phyloP scores from a whole-genome alignment of 1,140 invertebrate species.

The Nasonia giraulti region DNA sequence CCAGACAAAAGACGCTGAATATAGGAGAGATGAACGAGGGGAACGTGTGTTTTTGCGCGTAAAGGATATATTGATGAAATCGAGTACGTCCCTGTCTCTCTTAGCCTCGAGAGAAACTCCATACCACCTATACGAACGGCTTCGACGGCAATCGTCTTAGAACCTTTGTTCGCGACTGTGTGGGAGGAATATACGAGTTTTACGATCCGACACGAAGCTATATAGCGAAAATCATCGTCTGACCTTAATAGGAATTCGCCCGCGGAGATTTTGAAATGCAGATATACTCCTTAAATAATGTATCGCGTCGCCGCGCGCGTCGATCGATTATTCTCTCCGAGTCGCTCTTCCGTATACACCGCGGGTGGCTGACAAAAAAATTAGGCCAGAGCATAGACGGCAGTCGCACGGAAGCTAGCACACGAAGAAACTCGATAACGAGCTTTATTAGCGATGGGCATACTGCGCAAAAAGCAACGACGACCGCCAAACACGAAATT shows the following conservation, averaged over 20 bases:
- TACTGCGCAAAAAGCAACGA: not conserved
- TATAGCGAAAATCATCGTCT: not conserved
- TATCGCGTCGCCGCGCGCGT: not conserved
- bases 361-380: not conserved
- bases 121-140: no score
- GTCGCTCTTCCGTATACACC: not conserved
- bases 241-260: not conserved
- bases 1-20: not conserved
- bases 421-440: conserved; percentile 3
- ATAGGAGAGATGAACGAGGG: not conserved
- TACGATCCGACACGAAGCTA: no score
- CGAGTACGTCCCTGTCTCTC: no score
- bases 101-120: no score
- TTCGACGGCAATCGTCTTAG: no score
- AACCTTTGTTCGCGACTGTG: no score
- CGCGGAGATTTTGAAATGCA: not conserved
- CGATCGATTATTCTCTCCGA: not conserved
- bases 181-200: no score
- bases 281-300: not conserved
- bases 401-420: not conserved
- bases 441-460: conserved; percentile 10
- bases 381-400: not conserved
- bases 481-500: conserved; percentile 3
- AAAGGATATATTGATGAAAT: no score
- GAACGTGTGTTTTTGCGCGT: no score